Evolutionary conservation across 2,888 invertebrate species (phyloP).

Genomic region (Drosophila trichaetosa): DNA sequence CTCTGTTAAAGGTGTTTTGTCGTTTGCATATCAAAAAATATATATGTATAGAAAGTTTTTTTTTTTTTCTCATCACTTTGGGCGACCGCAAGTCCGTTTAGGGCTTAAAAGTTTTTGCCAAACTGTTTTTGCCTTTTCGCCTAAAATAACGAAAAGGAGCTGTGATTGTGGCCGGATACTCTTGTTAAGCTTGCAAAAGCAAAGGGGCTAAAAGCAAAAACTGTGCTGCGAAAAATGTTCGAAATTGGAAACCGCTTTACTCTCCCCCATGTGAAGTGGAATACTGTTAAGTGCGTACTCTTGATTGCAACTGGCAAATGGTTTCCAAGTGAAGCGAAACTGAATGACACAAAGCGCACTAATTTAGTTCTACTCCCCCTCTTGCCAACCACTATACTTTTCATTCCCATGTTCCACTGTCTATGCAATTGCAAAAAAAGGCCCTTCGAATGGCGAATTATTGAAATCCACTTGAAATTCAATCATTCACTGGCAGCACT

Average conservation of each 20-base stretch:
- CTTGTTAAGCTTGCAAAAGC: constrained; percentile 66
- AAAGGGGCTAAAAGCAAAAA: constrained; percentile 61
- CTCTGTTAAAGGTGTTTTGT: constrained; percentile 15
- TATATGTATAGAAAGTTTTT: background rate
- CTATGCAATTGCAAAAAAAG: constrained; percentile 9
- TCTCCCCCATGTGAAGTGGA: constrained; percentile 27
- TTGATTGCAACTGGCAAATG: constrained; percentile 64
- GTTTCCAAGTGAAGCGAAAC: constrained; percentile 65
- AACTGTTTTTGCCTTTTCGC: constrained; percentile 59
- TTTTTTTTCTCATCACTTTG: constrained; percentile 19
- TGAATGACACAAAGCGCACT: constrained; percentile 76
- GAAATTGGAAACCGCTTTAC: constrained; percentile 64
- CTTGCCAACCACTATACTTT: background rate
- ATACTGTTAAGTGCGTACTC: constrained; percentile 64
- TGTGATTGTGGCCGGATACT: constrained; percentile 51
- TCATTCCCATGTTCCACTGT: background rate
- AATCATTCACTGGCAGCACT: constrained; percentile 50
- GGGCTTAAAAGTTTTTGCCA: constrained; percentile 52
- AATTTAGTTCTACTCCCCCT: constrained; percentile 45
- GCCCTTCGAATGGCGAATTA: constrained; percentile 38
- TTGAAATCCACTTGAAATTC: constrained; percentile 53
- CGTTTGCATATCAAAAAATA: background rate
- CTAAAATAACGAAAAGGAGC: constrained; percentile 58
- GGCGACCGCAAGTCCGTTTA: constrained; percentile 49
- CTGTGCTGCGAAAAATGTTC: constrained; percentile 52